Base-by-base conservation (phyloP, 2,888 invertebrate species). In the Clivina fossor region DNA sequence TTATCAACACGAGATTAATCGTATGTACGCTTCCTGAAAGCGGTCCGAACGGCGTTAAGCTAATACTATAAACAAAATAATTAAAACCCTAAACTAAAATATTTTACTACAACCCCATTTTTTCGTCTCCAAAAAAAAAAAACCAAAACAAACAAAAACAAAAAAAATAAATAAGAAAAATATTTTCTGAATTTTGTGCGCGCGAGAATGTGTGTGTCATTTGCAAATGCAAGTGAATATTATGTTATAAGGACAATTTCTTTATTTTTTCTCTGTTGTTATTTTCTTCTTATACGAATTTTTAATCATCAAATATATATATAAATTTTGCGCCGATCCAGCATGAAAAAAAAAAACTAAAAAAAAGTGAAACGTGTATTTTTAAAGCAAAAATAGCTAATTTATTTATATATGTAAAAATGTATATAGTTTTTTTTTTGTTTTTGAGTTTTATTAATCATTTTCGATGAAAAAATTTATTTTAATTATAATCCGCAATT, bases 21-120 rank as follows among this genome's bases (percentile, higher is more conserved):
- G 89, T 65, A 93, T 97, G 91, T 97, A 97, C 76, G 88, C 90
- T 58, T 91, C 90, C 81, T 91, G 90, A 90, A 79, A 79, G 61
- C 69, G 63, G 71, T 60, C 56, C 50, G 54, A 55, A 47, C 19
- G 55, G 20, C 55, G 55, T 24, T 47, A 55, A 32, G 9, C 26
- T 20, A 24, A 13, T 22, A 22, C 20, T 22, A 40, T 40, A n/a
- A 4, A 7, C n/a, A 33, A 15, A 33, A 33, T 33, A 33, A 33
- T 40, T n/a, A n/a, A 20, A 20, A 20, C 11, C 40, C 19, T 20
- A 40, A 40, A 13, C n/a, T n/a, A n/a, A n/a, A n/a, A n/a, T n/a
- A n/a, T n/a, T n/a, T n/a, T n/a, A n/a, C n/a, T n/a, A n/a, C 28
- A 19, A 32, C 44, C 30, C 11, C 30, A 28, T 5, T 22, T 33